Conservation (phyloP, 1,140 invertebrate species). For the Macrotrachela quadricornifera region DNA sequence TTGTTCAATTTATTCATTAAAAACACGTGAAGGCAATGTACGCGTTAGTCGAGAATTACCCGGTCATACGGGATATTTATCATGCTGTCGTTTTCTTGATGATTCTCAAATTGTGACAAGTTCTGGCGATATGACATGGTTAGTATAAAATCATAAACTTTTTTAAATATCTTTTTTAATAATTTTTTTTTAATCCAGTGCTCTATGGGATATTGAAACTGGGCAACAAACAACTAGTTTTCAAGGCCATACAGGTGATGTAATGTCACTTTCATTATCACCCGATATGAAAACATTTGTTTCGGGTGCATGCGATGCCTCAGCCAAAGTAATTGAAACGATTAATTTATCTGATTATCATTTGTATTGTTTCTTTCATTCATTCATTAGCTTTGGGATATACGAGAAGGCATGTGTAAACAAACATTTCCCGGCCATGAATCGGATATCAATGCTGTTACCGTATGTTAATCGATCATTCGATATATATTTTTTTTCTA, state of each 20-base stretch:
- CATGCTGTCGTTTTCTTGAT: conserved; percentile 89
- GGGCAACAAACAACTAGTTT: conserved; percentile 90
- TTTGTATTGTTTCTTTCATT: too few species aligned
- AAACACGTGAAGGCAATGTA: conserved; percentile 88
- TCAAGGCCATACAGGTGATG: conserved; percentile 87
- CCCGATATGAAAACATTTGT: conserved; percentile 90
- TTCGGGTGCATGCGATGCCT: conserved; percentile 88
- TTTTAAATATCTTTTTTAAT: background rate
- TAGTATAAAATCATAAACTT: conserved; percentile 18
- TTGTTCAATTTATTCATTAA: conserved; percentile 69
- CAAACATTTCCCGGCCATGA: conserved; percentile 96
- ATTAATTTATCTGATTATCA: too few species aligned
- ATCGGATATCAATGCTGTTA: conserved; percentile 92
- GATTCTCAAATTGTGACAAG: conserved; percentile 97
- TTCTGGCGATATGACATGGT: conserved; percentile 94
- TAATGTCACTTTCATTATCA: conserved; percentile 83
- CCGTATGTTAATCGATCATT: conserved; percentile 17
- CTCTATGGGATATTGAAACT: conserved; percentile 93
- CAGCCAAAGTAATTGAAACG: conserved; percentile 43
- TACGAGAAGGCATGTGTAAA: conserved; percentile 81
- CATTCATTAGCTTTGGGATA: conserved; percentile 55
- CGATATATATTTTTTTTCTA: too few species aligned
- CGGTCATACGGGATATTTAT: conserved; percentile 88
- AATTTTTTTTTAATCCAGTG: conserved; percentile 41
- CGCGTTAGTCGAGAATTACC: conserved; percentile 73